These are phyloP conservation scores for Gymnosoma rotundatum DNA, from an alignment of 2,888 invertebrate species.

Conservation along the genomic window DNA sequence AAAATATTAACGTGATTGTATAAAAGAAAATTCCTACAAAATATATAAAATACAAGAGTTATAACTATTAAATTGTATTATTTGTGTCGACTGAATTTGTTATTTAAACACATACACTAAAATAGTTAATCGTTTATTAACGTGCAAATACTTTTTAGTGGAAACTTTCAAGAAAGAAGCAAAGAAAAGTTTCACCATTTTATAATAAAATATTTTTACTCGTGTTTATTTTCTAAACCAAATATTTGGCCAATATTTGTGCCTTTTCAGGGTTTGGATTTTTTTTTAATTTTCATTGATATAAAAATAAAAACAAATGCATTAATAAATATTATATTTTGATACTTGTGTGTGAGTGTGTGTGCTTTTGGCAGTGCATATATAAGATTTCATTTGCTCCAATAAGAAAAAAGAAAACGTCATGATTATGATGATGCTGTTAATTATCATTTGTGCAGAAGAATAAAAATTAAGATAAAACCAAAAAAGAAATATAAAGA, in stretches of 20 bases:
- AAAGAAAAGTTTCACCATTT: conserved; percentile 50
- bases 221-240: neutral
- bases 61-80: conserved; percentile 14
- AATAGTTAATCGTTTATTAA: neutral
- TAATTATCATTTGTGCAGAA: conserved; percentile 17
- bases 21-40: conserved; percentile 6
- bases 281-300: neutral
- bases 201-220: neutral
- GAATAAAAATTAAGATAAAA: conserved; percentile 5
- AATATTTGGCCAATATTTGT: conserved; percentile 8
- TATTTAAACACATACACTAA: too few relatives aligned
- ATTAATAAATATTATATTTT: conserved; percentile 28
- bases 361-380: conserved; percentile 18
- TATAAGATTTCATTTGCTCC: conserved; percentile 18
- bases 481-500: neutral
- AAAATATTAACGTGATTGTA: neutral
- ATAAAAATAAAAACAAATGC: conserved; percentile 36
- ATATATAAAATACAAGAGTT: neutral
- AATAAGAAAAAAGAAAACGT: conserved; percentile 31
- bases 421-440: conserved; percentile 6
- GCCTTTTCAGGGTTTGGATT: too few relatives aligned
- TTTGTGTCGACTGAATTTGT: neutral
- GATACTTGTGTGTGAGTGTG: neutral
- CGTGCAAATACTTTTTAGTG: neutral
- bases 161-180: neutral